phyloP scores from a whole-genome alignment of 1,140 invertebrate species.

The Neodiprion virginianus region DNA sequence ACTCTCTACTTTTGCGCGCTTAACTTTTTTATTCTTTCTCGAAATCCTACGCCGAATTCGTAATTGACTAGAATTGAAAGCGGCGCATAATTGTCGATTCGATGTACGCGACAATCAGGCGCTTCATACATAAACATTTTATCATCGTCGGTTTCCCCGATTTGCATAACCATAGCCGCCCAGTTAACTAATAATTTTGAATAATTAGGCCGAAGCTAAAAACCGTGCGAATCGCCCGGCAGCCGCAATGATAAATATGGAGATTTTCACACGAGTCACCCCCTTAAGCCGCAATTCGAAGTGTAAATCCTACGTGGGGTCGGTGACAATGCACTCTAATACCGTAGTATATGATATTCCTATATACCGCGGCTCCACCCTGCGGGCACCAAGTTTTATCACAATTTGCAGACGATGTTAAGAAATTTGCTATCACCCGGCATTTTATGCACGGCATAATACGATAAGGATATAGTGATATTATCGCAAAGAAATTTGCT shows the following conservation, averaged over 20 bases:
- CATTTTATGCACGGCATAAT: no score
- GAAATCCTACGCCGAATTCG: not conserved
- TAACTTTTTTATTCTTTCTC: no score
- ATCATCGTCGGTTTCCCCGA: not conserved
- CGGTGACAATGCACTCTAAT: slow-evolving; percentile 35
- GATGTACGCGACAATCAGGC: not conserved
- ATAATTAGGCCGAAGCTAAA: not conserved
- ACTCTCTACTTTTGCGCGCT: not conserved
- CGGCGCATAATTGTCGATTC: not conserved
- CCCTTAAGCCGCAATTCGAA: slow-evolving; percentile 34
- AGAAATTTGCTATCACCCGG: not conserved
- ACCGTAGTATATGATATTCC: slow-evolving; percentile 34
- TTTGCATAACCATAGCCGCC: not conserved
- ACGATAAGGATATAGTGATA: not conserved
- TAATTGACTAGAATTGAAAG: not conserved
- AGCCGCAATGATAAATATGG: slow-evolving; percentile 25
- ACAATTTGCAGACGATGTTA: slow-evolving; percentile 37
- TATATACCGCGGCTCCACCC: not conserved
- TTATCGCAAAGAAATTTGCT: not conserved
- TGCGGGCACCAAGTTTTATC: slow-evolving; percentile 29
- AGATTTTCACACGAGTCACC: slow-evolving; percentile 26
- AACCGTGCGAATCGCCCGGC: not conserved
- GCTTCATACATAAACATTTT: not conserved
- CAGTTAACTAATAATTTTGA: not conserved
- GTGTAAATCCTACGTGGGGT: slow-evolving; percentile 30